A percentile compares a stretch with the other conserved stretches of the same genome.
Evolutionary conservation across 2,113 vertebrate genomes (phyloP).

Genomic region (Chaetodon auriga): DNA sequence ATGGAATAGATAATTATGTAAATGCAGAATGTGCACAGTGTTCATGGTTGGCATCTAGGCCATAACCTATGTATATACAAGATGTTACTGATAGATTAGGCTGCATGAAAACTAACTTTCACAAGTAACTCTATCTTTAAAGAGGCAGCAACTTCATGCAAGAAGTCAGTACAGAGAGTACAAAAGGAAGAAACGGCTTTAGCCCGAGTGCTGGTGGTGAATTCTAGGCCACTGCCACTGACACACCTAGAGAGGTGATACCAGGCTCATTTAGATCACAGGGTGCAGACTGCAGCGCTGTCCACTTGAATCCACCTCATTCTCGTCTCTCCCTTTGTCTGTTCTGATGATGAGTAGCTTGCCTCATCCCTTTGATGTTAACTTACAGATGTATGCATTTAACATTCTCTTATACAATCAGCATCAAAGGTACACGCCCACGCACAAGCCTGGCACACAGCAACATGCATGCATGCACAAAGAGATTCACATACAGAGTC

Average conservation of each 20-base stretch:
- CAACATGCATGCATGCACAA: slow-evolving; percentile 54
- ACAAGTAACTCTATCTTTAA: background rate
- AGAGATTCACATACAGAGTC: slow-evolving; percentile 18
- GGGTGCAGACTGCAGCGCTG: slow-evolving; percentile 19
- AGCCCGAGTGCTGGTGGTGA: slow-evolving; percentile 23
- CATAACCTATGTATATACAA: background rate
- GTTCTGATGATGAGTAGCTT: slow-evolving; percentile 16
- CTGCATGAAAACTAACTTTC: background rate
- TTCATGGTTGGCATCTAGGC: background rate
- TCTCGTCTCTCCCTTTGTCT: background rate
- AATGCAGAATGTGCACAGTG: background rate
- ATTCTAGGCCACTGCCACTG: slow-evolving; percentile 27
- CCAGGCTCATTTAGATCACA: slow-evolving; percentile 34
- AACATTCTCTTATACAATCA: slow-evolving; percentile 64
- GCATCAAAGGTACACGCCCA: slow-evolving; percentile 63
- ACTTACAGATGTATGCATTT: slow-evolving; percentile 58
- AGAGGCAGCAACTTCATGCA: background rate
- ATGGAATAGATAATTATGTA: background rate
- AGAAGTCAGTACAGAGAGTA: background rate
- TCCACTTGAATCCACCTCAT: slow-evolving; percentile 19
- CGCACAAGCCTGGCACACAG: slow-evolving; percentile 38
- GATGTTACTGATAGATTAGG: background rate
- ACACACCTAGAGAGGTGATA: slow-evolving; percentile 52
- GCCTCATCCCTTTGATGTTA: slow-evolving; percentile 43
- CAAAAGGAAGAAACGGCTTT: background rate